Evolutionary conservation across 2,888 invertebrate genomes (phyloP), one percentile per base, ranked within the genome.

Genomic region (Pyrrhosoma nymphula): DNA sequence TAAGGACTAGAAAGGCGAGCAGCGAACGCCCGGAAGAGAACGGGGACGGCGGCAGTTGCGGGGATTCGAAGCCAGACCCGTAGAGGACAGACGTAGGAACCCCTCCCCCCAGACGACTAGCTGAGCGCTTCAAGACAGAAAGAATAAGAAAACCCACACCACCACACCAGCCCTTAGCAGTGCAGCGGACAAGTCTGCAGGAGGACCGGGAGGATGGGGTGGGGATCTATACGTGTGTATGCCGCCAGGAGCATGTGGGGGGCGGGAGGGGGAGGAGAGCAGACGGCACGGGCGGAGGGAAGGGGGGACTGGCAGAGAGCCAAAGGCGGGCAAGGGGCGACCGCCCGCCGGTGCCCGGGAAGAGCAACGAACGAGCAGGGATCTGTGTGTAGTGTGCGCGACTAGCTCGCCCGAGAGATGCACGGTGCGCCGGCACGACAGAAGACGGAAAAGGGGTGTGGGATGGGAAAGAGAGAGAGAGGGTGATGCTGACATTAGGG

Each of bases 331-430:
- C 47, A 47, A 47, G 47, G 95, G 56, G 89, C 56, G n/a, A 60
- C 63, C 56, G 63, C 18, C 55, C 69, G 96, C 96, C 96, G 96
- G 96, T 96, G 96, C 96, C 96, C 96, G 96, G 96, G 96, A 96
- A 96, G 96, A 96, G 96, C 96, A 96, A 96, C 96, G 96, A 96
- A 96, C 96, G 96, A 96, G 96, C 95, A 95, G 96, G 55, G 20
- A 63, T n/a, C n/a, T n/a, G n/a, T n/a, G n/a, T 35, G 69, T 26
- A 56, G 69, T 12, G 60, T 30, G 30, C 95, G 60, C 69, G 95
- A 23, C 35, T 39, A 69, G 75, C 69, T 39, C 55, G 30, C 30
- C 12, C n/a, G 35, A 14, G 55, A n/a, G n/a, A 47, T 23, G 89
- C 35, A n/a, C 55, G n/a, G 47, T 88, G 95, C 63, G 93, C 60